Evolutionary conservation across 1,140 invertebrate genomes (phyloP).

Genomic region (Drosophila tristis): DNA sequence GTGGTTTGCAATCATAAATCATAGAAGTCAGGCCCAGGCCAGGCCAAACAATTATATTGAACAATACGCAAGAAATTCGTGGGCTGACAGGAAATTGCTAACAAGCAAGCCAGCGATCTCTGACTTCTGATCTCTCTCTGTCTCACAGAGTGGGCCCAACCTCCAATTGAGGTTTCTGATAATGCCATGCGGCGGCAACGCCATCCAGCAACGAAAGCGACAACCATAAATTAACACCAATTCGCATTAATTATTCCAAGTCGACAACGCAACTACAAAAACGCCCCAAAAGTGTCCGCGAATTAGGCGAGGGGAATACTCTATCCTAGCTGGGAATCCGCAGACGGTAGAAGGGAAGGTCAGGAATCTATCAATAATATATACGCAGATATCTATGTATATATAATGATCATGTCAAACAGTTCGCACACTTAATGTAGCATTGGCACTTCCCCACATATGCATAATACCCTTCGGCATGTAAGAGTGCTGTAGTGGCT

Average conservation of each 20-base stretch:
- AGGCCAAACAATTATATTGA: slow-evolving; percentile 7
- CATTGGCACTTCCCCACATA: too few species aligned
- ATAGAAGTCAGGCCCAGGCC: slow-evolving; percentile 4
- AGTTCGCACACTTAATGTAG: too few species aligned
- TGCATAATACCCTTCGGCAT: too few species aligned
- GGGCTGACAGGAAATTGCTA: slow-evolving; percentile 53
- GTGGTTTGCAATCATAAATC: slow-evolving; percentile 33
- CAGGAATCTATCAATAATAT: too few species aligned
- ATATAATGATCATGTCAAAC: too few species aligned
- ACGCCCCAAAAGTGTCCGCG: slow-evolving; percentile 22
- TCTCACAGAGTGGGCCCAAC: slow-evolving; percentile 29
- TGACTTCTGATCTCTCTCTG: slow-evolving; percentile 40
- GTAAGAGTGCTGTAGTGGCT: slow-evolving; percentile 11
- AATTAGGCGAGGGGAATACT: slow-evolving; percentile 8
- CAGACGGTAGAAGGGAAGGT: too few species aligned
- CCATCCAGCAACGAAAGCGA: slow-evolving; percentile 48
- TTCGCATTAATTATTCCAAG: slow-evolving; percentile 51
- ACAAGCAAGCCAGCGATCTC: slow-evolving; percentile 38
- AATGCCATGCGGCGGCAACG: slow-evolving; percentile 37
- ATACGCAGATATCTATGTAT: too few species aligned
- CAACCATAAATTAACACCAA: slow-evolving; percentile 55
- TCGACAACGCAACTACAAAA: slow-evolving; percentile 33
- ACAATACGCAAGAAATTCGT: slow-evolving; percentile 38
- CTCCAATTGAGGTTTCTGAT: slow-evolving; percentile 48
- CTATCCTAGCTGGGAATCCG: not conserved